A percentile compares a stretch with the other conserved stretches of the same genome.
phyloP scores from a whole-genome alignment of 2,888 invertebrate species.

The Xestia sexstrigata region DNA sequence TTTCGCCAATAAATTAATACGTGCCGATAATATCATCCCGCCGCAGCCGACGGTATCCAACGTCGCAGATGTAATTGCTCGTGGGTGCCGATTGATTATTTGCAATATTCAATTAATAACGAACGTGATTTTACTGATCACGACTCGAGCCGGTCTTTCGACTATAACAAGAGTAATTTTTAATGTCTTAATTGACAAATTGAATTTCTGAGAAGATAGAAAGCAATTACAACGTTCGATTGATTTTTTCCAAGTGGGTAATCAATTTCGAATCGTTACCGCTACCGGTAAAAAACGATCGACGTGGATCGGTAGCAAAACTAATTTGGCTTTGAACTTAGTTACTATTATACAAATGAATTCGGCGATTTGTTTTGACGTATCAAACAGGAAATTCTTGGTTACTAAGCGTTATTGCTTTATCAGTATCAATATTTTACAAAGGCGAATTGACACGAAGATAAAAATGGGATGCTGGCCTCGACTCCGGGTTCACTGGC shows the following conservation, averaged over 20 bases:
- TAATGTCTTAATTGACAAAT: slow-evolving; percentile 83
- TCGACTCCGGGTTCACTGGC: slow-evolving; percentile 79
- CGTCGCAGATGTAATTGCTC: slow-evolving; percentile 77
- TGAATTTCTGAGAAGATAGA: slow-evolving; percentile 75
- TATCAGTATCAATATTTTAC: slow-evolving; percentile 85
- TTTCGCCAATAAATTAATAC: slow-evolving; percentile 86
- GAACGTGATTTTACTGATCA: slow-evolving; percentile 82
- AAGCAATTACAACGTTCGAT: slow-evolving; percentile 74
- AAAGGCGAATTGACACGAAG: slow-evolving; percentile 80
- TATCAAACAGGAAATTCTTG: slow-evolving; percentile 82
- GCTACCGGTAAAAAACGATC: slow-evolving; percentile 73
- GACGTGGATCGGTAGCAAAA: slow-evolving; percentile 69
- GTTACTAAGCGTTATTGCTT: slow-evolving; percentile 76
- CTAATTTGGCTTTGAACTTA: slow-evolving; percentile 64
- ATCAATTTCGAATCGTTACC: slow-evolving; percentile 71
- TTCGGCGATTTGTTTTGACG: slow-evolving; percentile 65
- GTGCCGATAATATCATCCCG: slow-evolving; percentile 82
- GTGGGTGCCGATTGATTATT: slow-evolving; percentile 84
- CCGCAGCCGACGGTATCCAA: slow-evolving; percentile 76
- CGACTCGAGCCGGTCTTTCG: slow-evolving; percentile 73
- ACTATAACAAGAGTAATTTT: slow-evolving; percentile 74
- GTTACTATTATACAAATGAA: slow-evolving; percentile 67
- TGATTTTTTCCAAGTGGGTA: slow-evolving; percentile 72
- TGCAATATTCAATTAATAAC: slow-evolving; percentile 86
- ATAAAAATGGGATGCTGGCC: slow-evolving; percentile 78